These are phyloP conservation scores for Cynopterus brachyotis DNA, from an alignment of 2,113 vertebrate genomes.

Conservation along the genomic window DNA sequence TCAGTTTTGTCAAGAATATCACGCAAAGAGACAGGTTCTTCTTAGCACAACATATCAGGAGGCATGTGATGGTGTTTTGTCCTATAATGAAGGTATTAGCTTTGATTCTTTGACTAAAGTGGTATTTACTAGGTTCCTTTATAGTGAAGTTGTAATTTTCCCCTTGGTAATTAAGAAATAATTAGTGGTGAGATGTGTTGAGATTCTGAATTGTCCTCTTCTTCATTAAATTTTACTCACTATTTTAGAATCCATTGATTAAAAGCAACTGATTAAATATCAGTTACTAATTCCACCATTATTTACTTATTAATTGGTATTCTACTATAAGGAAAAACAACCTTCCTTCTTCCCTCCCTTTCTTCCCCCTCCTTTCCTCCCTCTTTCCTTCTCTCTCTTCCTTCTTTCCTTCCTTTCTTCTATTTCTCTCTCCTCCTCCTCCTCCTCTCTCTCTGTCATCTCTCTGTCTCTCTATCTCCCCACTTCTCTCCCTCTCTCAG, in stretches of 20 bases:
- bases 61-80: background rate
- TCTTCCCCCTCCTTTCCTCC: background rate
- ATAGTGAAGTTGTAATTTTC: background rate
- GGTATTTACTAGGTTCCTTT: background rate
- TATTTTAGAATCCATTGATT: background rate
- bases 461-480: background rate
- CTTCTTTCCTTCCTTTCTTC: too few relatives aligned
- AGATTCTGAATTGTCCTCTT: background rate
- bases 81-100: background rate
- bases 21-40: background rate
- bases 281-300: background rate
- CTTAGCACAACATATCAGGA: background rate
- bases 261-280: background rate
- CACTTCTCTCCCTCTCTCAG: background rate
- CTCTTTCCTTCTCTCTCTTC: background rate
- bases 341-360: background rate
- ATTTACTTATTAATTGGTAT: background rate
- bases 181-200: background rate
- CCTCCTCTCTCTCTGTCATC: too few relatives aligned
- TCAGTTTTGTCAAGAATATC: background rate
- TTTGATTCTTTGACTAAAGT: background rate
- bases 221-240: background rate
- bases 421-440: accelerated
- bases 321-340: background rate
- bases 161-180: background rate